These are phyloP conservation scores for Pseudoips prasinana DNA, from an alignment of 2,888 invertebrate genomes.

Conservation along the genomic window DNA sequence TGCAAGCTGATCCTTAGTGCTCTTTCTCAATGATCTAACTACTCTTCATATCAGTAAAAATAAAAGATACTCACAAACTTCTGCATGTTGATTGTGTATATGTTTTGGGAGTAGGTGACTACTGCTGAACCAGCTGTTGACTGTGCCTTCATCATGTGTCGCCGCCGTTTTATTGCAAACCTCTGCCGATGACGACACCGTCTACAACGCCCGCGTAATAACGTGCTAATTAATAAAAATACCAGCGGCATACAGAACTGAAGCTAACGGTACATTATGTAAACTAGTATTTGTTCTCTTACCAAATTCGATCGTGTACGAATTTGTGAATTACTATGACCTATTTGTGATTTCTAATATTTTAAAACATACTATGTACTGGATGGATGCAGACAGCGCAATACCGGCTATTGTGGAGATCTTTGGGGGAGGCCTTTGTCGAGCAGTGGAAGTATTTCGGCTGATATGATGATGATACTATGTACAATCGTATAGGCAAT, in stretches of 20 bases:
- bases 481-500: too few species aligned
- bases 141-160: slow-evolving; percentile 13
- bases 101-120: slow-evolving; percentile 15
- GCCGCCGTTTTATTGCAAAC: slow-evolving; percentile 19
- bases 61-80: slow-evolving; percentile 32
- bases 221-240: slow-evolving; percentile 66
- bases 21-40: too few species aligned
- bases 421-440: too few species aligned
- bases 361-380: too few species aligned
- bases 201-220: slow-evolving; percentile 46
- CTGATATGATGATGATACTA: too few species aligned
- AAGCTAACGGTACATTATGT: slow-evolving; percentile 42
- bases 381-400: too few species aligned
- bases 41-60: too few species aligned
- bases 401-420: too few species aligned
- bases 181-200: slow-evolving; percentile 30
- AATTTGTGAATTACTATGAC: too few species aligned
- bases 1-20: too few species aligned
- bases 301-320: slow-evolving; percentile 24
- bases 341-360: too few species aligned
- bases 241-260: slow-evolving; percentile 43
- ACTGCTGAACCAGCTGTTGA: slow-evolving; percentile 20
- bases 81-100: slow-evolving; percentile 24
- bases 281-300: slow-evolving; percentile 42
- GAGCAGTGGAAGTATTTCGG: too few species aligned